These are phyloP conservation scores for Ceratosolen solmsi DNA, from an alignment of 1,140 invertebrate species.

Conservation along the genomic window DNA sequence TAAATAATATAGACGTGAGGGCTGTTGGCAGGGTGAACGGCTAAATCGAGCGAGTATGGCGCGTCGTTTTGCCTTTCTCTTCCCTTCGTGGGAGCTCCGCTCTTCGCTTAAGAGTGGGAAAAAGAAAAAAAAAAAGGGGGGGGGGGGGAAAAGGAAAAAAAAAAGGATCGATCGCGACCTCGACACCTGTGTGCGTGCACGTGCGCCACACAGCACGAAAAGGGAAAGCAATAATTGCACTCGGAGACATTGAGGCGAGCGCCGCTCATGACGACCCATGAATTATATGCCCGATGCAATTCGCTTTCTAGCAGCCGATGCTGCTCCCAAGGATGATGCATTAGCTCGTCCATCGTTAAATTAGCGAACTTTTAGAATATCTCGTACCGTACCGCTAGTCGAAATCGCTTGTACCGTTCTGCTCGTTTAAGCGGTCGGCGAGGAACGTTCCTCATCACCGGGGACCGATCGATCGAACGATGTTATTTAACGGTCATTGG, in stretches of 20 bases:
- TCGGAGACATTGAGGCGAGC: not conserved
- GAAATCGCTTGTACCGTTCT: not conserved
- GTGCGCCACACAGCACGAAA: not conserved
- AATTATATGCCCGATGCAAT: no score
- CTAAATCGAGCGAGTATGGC: no score
- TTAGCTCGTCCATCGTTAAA: not conserved
- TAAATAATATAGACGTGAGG: no score
- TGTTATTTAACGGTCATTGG: no score
- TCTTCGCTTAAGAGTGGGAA: not conserved
- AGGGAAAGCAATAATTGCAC: conserved; percentile 43
- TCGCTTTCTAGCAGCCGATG: no score
- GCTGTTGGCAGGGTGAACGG: no score
- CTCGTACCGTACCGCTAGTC: not conserved
- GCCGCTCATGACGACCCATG: no score
- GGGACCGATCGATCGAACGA: no score
- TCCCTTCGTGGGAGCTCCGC: not conserved
- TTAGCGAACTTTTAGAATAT: not conserved
- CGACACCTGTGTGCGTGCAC: not conserved
- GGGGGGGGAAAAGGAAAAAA: not conserved
- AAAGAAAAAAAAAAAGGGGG: not conserved
- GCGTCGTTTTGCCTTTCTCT: no score
- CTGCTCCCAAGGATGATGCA: no score
- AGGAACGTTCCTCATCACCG: not conserved
- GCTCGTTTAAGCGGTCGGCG: no score
- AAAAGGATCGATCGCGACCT: not conserved